Conservation (phyloP, 2,888 invertebrate species). For the Halictus ligatus region DNA sequence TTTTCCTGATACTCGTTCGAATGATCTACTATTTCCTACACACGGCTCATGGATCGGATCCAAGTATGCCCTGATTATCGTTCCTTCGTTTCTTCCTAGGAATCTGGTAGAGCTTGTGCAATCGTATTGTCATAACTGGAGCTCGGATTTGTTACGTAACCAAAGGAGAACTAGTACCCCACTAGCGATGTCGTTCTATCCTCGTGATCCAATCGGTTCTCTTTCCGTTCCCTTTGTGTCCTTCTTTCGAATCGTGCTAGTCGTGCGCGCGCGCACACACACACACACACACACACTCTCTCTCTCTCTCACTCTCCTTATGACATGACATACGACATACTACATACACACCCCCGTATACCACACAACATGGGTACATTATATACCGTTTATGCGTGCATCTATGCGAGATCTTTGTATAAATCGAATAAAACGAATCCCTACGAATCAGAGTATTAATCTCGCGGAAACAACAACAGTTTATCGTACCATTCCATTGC, state of each 20-base stretch:
- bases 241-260: constrained; percentile 10
- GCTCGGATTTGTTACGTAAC: constrained; percentile 48
- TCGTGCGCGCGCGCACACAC: too few species aligned
- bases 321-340: neutral
- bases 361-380: too few species aligned
- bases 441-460: too few species aligned
- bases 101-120: constrained; percentile 43
- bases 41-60: neutral
- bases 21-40: neutral
- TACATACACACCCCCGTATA: neutral
- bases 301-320: too few species aligned
- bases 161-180: constrained; percentile 33
- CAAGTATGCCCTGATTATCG: constrained; percentile 4
- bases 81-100: constrained; percentile 41
- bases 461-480: neutral
- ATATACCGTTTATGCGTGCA: too few species aligned
- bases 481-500: neutral
- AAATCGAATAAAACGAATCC: too few species aligned
- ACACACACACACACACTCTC: neutral
- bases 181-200: constrained; percentile 27
- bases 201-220: constrained; percentile 35
- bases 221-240: constrained; percentile 22
- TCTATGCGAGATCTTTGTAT: too few species aligned
- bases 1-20: neutral
- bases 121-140: constrained; percentile 59